These are phyloP conservation scores for Falco rusticolus DNA, from an alignment of 2,797 vertebrate species.

Conservation along the genomic window DNA sequence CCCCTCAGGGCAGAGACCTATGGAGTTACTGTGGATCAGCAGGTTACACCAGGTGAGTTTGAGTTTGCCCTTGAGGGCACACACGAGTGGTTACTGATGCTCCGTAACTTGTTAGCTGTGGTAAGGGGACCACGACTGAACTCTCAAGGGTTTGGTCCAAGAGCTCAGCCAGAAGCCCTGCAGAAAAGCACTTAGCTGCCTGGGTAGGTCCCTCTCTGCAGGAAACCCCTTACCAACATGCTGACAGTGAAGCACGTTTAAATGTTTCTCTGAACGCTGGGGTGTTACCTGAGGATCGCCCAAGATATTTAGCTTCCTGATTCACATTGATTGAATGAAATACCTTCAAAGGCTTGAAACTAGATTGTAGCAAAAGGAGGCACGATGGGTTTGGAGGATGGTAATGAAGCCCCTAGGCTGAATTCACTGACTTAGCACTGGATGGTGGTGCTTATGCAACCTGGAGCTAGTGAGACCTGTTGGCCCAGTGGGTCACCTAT, in stretches of 20 bases:
- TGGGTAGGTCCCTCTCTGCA: not conserved
- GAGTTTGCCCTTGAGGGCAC: not conserved
- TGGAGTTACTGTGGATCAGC: not conserved
- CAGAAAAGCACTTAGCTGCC: not conserved
- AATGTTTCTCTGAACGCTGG: not conserved
- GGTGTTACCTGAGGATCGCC: not conserved
- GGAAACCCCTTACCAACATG: not conserved
- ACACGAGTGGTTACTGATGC: accelerated
- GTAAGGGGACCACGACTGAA: accelerated
- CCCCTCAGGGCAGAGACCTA: accelerated
- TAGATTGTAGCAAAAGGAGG: not conserved
- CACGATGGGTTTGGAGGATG: not conserved
- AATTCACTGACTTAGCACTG: not conserved
- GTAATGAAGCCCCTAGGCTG: not conserved
- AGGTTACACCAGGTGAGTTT: not conserved
- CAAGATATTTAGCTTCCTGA: not conserved
- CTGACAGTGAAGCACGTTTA: not conserved
- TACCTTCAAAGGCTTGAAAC: not conserved
- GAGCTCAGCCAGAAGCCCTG: not conserved
- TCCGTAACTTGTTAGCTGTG: accelerated
- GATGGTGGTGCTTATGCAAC: not conserved
- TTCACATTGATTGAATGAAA: not conserved
- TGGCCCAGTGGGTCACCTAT: not conserved
- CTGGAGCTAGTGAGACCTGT: not conserved
- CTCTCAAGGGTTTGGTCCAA: not conserved